phyloP scores from a whole-genome alignment of 2,113 vertebrate species.

The Pluvianellus socialis region DNA sequence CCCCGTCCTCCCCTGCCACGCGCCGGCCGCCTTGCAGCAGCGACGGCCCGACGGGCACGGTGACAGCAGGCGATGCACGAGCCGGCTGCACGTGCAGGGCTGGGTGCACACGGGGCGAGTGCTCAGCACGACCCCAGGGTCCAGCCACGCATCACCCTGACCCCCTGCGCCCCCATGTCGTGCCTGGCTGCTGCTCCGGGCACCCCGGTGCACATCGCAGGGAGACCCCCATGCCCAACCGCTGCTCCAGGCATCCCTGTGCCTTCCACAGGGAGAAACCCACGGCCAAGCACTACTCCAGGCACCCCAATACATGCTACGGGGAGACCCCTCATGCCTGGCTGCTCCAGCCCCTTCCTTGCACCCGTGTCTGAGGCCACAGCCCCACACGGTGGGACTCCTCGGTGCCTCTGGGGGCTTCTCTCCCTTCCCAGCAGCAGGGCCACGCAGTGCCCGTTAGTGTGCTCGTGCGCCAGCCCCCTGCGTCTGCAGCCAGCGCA shows the following conservation, averaged over 20 bases:
- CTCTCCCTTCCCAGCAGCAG: background rate
- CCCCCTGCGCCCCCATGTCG: rapidly evolving
- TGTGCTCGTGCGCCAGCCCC: background rate
- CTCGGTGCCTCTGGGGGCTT: background rate
- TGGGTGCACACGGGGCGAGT: rapidly evolving
- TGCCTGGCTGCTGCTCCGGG: background rate
- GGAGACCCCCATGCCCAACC: too few species aligned
- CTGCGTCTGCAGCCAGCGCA: background rate
- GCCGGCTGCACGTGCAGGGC: background rate
- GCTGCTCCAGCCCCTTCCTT: background rate
- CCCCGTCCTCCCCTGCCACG: background rate
- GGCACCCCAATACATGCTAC: rapidly evolving
- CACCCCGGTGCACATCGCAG: rapidly evolving
- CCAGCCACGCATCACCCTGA: rapidly evolving
- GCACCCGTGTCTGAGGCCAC: rapidly evolving
- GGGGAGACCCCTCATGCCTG: rapidly evolving
- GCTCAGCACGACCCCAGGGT: rapidly evolving
- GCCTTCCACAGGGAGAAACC: rapidly evolving
- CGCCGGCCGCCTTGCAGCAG: background rate
- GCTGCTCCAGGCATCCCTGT: rapidly evolving
- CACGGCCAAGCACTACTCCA: background rate
- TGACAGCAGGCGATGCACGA: rapidly evolving
- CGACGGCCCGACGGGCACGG: background rate
- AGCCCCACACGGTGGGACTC: rapidly evolving
- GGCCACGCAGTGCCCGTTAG: background rate